Evolutionary conservation across 2,888 invertebrate genomes (phyloP).

Genomic region (Prosapia bicincta): DNA sequence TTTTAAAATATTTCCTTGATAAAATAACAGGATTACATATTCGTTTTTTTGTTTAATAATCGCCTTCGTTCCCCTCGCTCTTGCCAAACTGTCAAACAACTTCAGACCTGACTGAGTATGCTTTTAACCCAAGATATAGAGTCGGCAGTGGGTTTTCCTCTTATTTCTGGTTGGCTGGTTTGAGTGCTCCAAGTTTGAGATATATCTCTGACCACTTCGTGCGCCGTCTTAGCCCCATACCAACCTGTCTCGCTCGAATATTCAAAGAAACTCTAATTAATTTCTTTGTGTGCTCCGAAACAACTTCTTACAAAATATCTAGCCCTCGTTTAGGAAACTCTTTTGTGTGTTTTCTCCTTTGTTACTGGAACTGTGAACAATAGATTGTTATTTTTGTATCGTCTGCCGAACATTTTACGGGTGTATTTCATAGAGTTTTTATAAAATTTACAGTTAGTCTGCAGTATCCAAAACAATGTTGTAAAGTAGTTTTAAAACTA

Average conservation of each 20-base stretch:
- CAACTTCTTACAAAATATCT: background rate
- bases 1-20: background rate
- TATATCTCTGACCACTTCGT: slow-evolving; percentile 2
- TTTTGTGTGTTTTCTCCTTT: background rate
- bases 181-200: background rate
- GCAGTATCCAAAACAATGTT: too few species aligned
- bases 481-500: too few species aligned
- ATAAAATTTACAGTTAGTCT: too few species aligned
- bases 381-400: background rate
- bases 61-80: background rate
- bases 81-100: background rate
- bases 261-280: background rate
- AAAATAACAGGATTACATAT: slow-evolving; percentile 2
- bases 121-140: background rate
- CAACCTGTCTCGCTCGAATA: background rate
- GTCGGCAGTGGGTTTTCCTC: background rate
- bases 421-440: too few species aligned
- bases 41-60: background rate
- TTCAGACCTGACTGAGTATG: background rate
- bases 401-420: background rate
- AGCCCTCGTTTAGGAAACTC: background rate
- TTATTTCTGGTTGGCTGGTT: background rate
- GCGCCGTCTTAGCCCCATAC: background rate
- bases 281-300: background rate
- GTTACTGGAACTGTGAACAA: background rate